Evolutionary conservation across 2,113 vertebrate species (phyloP).

Genomic region (Antechinus stuartii): DNA sequence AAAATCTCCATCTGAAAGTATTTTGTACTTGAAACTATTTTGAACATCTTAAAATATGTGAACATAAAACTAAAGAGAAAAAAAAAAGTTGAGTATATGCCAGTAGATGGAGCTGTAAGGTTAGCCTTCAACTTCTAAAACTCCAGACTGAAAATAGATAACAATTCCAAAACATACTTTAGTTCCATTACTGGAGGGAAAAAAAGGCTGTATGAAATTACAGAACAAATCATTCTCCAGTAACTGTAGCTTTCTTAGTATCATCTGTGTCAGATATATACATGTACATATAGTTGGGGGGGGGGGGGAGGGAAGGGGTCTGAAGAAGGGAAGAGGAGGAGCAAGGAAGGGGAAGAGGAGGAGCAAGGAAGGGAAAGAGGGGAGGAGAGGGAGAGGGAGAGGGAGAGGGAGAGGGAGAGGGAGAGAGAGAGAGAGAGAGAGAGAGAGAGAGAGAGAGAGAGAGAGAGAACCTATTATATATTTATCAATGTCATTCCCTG

Average conservation of each 20-base stretch:
- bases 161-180: not conserved
- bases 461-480: not conserved
- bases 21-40: not conserved
- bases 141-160: constrained; percentile 34
- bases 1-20: not conserved
- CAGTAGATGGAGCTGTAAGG: constrained; percentile 10
- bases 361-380: too few species aligned
- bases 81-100: not conserved
- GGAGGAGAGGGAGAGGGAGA: too few species aligned
- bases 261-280: constrained; percentile 17
- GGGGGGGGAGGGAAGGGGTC: too few species aligned
- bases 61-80: not conserved
- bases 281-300: not conserved
- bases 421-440: too few species aligned
- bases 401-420: too few species aligned
- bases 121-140: constrained; percentile 55
- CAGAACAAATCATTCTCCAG: constrained; percentile 19
- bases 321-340: too few species aligned
- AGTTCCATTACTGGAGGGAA: constrained; percentile 40
- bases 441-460: too few species aligned
- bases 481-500: constrained; percentile 20
- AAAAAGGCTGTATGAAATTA: constrained; percentile 1
- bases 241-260: constrained; percentile 23
- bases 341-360: too few species aligned
- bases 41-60: not conserved